Conservation (phyloP, 2,113 vertebrate genomes). For the Brachyistius frenatus region DNA sequence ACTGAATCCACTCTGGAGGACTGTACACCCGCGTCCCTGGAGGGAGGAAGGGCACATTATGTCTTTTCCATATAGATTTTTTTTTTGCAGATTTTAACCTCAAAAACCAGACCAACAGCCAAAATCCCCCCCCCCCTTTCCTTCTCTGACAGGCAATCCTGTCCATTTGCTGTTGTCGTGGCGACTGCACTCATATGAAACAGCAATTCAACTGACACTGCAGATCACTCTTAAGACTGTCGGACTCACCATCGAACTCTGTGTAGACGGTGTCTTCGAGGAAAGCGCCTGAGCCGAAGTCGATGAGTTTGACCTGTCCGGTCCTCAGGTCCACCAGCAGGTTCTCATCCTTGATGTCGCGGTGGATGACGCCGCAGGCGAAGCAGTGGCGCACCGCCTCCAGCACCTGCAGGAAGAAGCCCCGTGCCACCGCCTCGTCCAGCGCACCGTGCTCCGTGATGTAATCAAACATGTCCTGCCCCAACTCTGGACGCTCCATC, state of each 20-base stretch:
- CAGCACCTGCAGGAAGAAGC: slow-evolving; percentile 93
- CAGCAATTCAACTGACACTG: not conserved
- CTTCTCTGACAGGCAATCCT: too few relatives aligned
- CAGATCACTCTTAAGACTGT: not conserved
- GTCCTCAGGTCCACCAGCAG: slow-evolving; percentile 92
- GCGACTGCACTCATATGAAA: too few relatives aligned
- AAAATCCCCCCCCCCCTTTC: too few relatives aligned
- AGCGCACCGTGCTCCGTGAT: slow-evolving; percentile 94
- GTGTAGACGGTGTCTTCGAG: slow-evolving; percentile 95
- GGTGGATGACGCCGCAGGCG: slow-evolving; percentile 90
- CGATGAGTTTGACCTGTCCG: slow-evolving; percentile 93
- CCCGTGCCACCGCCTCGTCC: slow-evolving; percentile 89
- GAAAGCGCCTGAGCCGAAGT: slow-evolving; percentile 94
- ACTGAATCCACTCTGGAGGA: slow-evolving; percentile 95
- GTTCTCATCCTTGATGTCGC: slow-evolving; percentile 97
- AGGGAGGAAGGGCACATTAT: not conserved
- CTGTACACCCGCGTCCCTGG: slow-evolving; percentile 94
- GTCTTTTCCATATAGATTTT: too few relatives aligned
- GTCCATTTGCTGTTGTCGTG: too few relatives aligned
- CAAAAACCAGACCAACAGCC: too few relatives aligned
- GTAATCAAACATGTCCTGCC: slow-evolving; percentile 95
- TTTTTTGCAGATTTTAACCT: too few relatives aligned
- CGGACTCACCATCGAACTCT: slow-evolving; percentile 92
- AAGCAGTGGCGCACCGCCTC: slow-evolving; percentile 94
- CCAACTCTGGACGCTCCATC: slow-evolving; percentile 92